Base-by-base conservation (phyloP, 2,888 invertebrate genomes). In the Phyto melanocephala region DNA sequence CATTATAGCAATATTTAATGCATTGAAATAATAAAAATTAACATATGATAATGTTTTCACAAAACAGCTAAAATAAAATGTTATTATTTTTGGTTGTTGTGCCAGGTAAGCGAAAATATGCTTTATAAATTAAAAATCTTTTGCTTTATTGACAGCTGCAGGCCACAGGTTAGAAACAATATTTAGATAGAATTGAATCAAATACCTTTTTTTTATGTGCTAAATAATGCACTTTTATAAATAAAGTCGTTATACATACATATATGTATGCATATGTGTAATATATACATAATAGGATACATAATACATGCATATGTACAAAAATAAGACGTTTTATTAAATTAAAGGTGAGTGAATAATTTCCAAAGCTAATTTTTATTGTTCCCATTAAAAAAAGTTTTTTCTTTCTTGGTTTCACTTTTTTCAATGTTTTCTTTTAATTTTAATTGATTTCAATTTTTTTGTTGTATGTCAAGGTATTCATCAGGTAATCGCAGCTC, bases 41-140 rank as follows among this genome's bases (percentile, higher is more conserved):
- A 72, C 60, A 42, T 68, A 77, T 62, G 68, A 47, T 62, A 35
- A 80, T 62, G 72, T 83, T 83, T 80, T 58, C 56, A 77, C 50
- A 82, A 75, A 58, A 79, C 7, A 35, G 8, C 22, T 62, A 17
- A 33, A 15, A 52, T 22, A 52, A 42, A 67, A 47, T 71, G 52
- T 47, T 35, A 37, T 65, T 60, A 79, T 50, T 54, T 67, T 72
- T 40, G n/a, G n/a, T n/a, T 37, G 42, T 52, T 17, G 20, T 28
- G 40, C 20, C 70, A 82, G 82, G 82, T 82, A 82, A 82, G 82
- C 82, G 82, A 75, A 82, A 70, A 82, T 82, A 28, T 79, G 82
- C 82, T 82, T 70, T 37, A 62, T 22, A 20, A 65, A 13, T 24
- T 37, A 8, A 7, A 8, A n/a, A 24, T 20, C 24, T 4, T 15